Evolutionary conservation across 2,113 vertebrate species (phyloP), one percentile per base, ranked within the genome.

Genomic region (Rhabdornis inornatus): DNA sequence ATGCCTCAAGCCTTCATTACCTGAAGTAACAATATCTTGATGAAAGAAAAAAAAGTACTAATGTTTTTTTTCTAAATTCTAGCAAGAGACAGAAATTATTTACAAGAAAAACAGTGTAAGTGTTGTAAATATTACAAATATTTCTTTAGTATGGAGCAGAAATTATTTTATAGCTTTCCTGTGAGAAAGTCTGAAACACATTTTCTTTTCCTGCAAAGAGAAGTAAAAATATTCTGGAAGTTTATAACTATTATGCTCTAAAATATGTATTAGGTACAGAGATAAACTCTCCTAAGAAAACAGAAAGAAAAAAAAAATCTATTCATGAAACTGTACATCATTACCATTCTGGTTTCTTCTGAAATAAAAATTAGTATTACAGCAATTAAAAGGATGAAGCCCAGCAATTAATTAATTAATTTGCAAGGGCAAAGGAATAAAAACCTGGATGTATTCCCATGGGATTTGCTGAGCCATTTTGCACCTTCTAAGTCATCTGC

Each of bases 11-110:
- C 27, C 50, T 30, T 52, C 50, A 28, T 28, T 52, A 30, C 4
- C 55, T 95, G 78, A 94, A 95, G 83, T 52, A 96, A 83, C 60
- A 96, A 85, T 91, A 89, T 61, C 75, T 92, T 68, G 63, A 25
- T 86, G 52, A 79, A 94, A 94, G 33, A 91, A 77, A 70, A 70
- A 96, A 78, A 84, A 55, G 61, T 77, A 74, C 45, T 11, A 0
- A 47, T n/a, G 40, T 24, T 44, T 12, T n/a, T 90, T 80, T 79
- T 11, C 72, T 44, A 90, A 59, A 85, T 63, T 96, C 94, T 71
- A 83, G 74, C 64, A 91, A 92, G 92, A 91, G 45, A 64, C 56
- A 82, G 52, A 76, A 87, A 89, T 90, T 79, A 85, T 66, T 89
- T 76, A 74, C n/a, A 91, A 90, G 71, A 70, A 74, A 70, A 55